Evolutionary conservation across 2,797 vertebrate genomes (phyloP).

Genomic region (Setipinna tenuifilis): DNA sequence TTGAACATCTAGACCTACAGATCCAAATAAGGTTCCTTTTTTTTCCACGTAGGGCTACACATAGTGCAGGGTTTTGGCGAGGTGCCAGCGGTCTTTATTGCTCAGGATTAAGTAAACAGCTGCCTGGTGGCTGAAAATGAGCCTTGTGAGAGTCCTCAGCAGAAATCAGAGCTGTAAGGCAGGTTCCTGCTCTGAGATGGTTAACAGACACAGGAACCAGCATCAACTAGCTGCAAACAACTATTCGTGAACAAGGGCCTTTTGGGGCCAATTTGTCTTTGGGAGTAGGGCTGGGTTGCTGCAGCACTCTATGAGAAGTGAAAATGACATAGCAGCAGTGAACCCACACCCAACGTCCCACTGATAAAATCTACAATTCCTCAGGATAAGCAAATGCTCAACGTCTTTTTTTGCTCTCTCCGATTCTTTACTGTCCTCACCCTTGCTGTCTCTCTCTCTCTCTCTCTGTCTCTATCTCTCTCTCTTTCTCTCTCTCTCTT

Average conservation of each 20-base stretch:
- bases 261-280: neutral
- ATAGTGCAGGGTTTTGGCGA: neutral
- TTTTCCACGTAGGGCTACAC: neutral
- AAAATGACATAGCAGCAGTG: neutral
- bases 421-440: too few relatives aligned
- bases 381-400: neutral
- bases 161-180: conserved; percentile 36
- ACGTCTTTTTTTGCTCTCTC: too few relatives aligned
- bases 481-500: too few relatives aligned
- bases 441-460: too few relatives aligned
- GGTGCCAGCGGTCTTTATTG: neutral
- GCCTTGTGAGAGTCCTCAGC: neutral
- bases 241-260: neutral
- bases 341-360: neutral
- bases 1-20: neutral
- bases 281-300: neutral
- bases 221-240: conserved; percentile 6
- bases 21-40: neutral
- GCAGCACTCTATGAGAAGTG: neutral
- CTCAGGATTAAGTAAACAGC: conserved; percentile 1
- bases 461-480: too few relatives aligned
- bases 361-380: neutral
- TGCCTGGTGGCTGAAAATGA: conserved; percentile 24
- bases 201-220: neutral
- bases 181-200: neutral